These are phyloP conservation scores for Crioceris asparagi DNA, from an alignment of 2,888 invertebrate genomes.

Conservation along the genomic window DNA sequence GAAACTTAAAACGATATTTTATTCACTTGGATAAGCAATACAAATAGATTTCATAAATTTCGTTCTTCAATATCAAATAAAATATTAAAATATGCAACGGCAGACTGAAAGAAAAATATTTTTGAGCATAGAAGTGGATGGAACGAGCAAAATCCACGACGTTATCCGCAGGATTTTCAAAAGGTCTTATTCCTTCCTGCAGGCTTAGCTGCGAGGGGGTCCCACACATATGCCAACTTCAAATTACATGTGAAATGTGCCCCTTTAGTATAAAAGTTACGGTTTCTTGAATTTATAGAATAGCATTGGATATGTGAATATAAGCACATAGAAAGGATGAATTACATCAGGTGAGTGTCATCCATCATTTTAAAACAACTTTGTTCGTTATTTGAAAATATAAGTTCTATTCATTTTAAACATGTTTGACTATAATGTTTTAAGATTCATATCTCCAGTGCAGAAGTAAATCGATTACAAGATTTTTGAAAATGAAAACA, in stretches of 20 bases:
- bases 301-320: not conserved
- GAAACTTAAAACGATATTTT: too few relatives aligned
- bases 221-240: conserved; percentile 22
- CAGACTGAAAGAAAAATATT: conserved; percentile 28
- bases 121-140: conserved; percentile 26
- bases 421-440: too few relatives aligned
- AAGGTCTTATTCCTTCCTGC: conserved; percentile 21
- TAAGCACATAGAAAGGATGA: too few relatives aligned
- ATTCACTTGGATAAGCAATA: too few relatives aligned
- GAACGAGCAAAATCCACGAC: too few relatives aligned
- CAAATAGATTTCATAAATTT: conserved; percentile 14
- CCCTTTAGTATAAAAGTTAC: not conserved
- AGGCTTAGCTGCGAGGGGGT: conserved; percentile 22
- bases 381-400: too few relatives aligned
- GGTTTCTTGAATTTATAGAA: not conserved
- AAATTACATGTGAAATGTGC: conserved; percentile 12
- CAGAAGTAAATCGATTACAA: too few relatives aligned
- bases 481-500: too few relatives aligned
- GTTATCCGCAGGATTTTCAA: conserved; percentile 27
- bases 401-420: too few relatives aligned
- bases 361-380: too few relatives aligned
- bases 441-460: too few relatives aligned
- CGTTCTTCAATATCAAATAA: conserved; percentile 19
- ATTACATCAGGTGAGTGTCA: too few relatives aligned
- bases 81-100: conserved; percentile 34